Evolutionary conservation across 2,113 vertebrate species (phyloP), one percentile per base, ranked within the genome.

Genomic region (Oostethus manadensis): DNA sequence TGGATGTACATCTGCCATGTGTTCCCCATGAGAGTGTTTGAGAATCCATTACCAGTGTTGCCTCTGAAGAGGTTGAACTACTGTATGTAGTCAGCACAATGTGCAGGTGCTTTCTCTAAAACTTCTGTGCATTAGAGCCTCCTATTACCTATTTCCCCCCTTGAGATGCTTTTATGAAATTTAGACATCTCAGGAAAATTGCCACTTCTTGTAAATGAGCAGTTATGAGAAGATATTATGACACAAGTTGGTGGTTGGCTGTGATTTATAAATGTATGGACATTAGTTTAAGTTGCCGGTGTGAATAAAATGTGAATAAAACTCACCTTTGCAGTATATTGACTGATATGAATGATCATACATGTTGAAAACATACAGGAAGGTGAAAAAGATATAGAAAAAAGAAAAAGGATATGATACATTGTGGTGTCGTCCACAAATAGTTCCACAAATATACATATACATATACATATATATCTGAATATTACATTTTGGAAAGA

Each of bases 11-110:
- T 84, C 68, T 83, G 68, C 83, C 74, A 77, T 80, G 71, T 72
- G 58, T 63, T 79, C 58, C 84, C 80, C 84, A 53, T 51, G 86
- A 78, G 86, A 58, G 71, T 68, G 60, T 74, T 86, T 81, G 66
- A 73, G 61, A 61, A 76, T 83, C 81, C 84, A 88, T 88, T 88
- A 85, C 46, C 57, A 66, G 43, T 72, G 83, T 79, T 79, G 76
- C 80, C 75, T 76, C 56, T 64, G 66, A 72, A 54, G 55, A 83
- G 58, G 42, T 23, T 51, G n/a, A 63, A 70, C 62, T 45, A 40
- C 38, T 8, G 33, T 8, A 10, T 69, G 40, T 43, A 64, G 76
- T 87, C 84, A 88, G 84, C 84, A 85, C 60, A 84, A 77, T 64
- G 33, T 11, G 58, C 40, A 70, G 66, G 80, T 71, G 59, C 78